Base-by-base conservation (phyloP, 2,113 vertebrate species). In the Lagopus muta region DNA sequence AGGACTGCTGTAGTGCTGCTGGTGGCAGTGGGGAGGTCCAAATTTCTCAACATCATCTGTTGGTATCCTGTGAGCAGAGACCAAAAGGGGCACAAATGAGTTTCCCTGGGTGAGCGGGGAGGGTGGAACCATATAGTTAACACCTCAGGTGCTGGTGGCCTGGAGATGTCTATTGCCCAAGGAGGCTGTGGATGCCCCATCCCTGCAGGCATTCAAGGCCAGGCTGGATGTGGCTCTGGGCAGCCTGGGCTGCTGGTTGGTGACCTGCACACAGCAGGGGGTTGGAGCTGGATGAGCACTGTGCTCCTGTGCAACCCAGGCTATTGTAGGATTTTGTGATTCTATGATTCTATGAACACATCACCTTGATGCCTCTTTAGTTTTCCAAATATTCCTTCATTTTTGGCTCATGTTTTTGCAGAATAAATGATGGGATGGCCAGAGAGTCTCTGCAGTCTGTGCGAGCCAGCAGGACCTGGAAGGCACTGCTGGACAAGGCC, bases 61-160 rank as follows among this genome's bases (percentile, higher is more conserved):
- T 77, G 6, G 12, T 18, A 40, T 30, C 11, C 16, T 57, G 34
- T 47, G 78, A 40, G 57, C 3, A 2, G 17, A 40, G n/a, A 11
- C 7, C 2, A 4, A 11, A 21, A 36, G 50, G 9, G 7, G n/a
- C 2, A 7, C 52, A 57, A 54, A 32, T 0, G 36, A 69, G 5
- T 14, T 30, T 65, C n/a, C 19, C 5, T 28, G 38, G 42, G 50
- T 0, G 0, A 27, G 8, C 22, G 7, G 19, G 18, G 52, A 13
- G 42, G 52, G 30, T 11, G 34, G 43, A 25, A 11, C 32, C 4
- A 4, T 8, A 6, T 25, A 28, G 25, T 12, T 15, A 8, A 28
- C 25, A 22, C 25, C 34, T 62, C 61, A 32, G 36, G 47, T 19
- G 12, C 27, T 73, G 60, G 8, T 24, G 62, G 66, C 14, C 27